Base-by-base conservation (phyloP, 1,140 invertebrate genomes). In the Battus philenor region DNA sequence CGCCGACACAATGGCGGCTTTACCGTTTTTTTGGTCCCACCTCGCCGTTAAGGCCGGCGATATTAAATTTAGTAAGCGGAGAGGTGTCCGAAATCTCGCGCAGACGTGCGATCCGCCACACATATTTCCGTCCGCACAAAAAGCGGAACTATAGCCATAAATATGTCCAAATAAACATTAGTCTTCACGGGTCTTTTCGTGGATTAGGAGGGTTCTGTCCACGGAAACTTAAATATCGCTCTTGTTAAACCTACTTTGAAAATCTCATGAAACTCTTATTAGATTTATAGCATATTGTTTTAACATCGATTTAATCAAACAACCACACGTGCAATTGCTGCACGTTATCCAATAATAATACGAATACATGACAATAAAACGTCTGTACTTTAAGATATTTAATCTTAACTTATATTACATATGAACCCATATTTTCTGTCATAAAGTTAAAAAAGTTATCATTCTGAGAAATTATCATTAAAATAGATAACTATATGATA, bases 141-240 rank as follows among this genome's bases (percentile, higher is more conserved):
- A 85, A 85, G 81, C 78, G 71, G 78, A 85, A 85, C 81, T 82
- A 82, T 85, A 79, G 73, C 78, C 81, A 85, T 85, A 85, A 85
- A 85, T 82, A 85, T 85, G 76, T 85, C 78, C 76, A 85, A 85
- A 82, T 82, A 85, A 85, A 80, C 78, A 80, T 81, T 82, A 82
- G 80, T 78, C 71, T 71, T 58, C 65, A 63, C 59, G 67, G 45
- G 64, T 53, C 60, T 61, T 64, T 65, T 69, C 60, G 64, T 61
- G 52, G 48, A 53, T 65, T 47, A 52, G 51, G 54, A 62, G 62
- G 62, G 64, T 70, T 74, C 66, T 59, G 66, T 58, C 36, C 38
- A 52, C 27, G 38, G 20, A 13, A 39, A 48, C 38, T 50, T n/a
- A n/a, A n/a, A n/a, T n/a, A n/a, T n/a, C n/a, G n/a, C n/a, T 26